Evolutionary conservation across 2,888 invertebrate genomes (phyloP).

Genomic region (Caenorhabditis sp.): DNA sequence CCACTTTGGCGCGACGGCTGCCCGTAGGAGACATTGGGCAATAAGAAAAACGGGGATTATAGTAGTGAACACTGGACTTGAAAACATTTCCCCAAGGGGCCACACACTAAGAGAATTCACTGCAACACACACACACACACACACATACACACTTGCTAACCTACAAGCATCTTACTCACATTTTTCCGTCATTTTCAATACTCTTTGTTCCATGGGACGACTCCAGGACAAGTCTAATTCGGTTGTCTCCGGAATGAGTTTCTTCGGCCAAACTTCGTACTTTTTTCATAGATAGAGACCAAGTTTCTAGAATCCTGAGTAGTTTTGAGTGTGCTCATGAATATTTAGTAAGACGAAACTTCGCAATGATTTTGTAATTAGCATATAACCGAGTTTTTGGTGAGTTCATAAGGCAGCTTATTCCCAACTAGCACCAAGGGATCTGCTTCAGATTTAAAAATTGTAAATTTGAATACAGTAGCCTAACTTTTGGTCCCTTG

Average conservation of each 20-base stretch:
- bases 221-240: conserved; percentile 49
- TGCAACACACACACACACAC: too few species aligned
- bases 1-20: conserved; percentile 63
- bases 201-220: conserved; percentile 31
- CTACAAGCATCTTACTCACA: conserved; percentile 1
- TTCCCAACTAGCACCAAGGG: too few species aligned
- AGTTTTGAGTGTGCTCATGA: conserved; percentile 21
- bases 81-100: conserved; percentile 47
- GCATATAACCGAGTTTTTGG: too few species aligned
- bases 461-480: too few species aligned
- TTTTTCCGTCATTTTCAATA: conserved; percentile 23
- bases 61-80: conserved; percentile 64
- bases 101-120: conserved; percentile 53
- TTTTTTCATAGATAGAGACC: conserved; percentile 30
- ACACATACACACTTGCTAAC: conserved; percentile 18
- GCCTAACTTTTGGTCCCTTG: too few species aligned
- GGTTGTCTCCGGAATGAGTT: conserved; percentile 22
- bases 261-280: conserved; percentile 18
- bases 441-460: too few species aligned
- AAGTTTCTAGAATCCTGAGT: background rate
- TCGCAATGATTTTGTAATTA: background rate
- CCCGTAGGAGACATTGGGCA: conserved; percentile 64
- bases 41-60: conserved; percentile 61
- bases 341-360: conserved; percentile 19
- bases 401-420: too few species aligned